A percentile compares a stretch with the other conserved stretches of the same genome.
These are phyloP conservation scores for Druceiella hillmani DNA, from an alignment of 2,888 invertebrate species.

Conservation along the genomic window DNA sequence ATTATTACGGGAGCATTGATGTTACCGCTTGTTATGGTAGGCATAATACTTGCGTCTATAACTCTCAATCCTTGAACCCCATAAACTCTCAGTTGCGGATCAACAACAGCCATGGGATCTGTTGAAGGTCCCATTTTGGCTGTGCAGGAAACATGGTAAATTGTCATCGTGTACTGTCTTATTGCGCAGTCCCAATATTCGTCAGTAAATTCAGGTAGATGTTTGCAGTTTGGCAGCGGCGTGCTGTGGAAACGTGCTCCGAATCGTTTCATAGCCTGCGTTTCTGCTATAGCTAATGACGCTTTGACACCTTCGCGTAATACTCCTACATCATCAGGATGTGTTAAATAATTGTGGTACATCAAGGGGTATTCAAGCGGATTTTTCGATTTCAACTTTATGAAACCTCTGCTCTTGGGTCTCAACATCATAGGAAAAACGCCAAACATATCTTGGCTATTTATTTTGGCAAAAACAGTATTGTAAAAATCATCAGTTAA, in stretches of 20 bases:
- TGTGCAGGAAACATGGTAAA: conserved; percentile 80
- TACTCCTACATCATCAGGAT: conserved; percentile 78
- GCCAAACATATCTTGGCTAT: conserved; percentile 71
- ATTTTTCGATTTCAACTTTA: conserved; percentile 65
- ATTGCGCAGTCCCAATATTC: conserved; percentile 85
- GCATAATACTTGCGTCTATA: conserved; percentile 87
- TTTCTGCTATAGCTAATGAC: conserved; percentile 74
- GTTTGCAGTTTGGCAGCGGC: conserved; percentile 77
- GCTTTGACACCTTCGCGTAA: conserved; percentile 84
- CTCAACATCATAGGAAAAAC: conserved; percentile 87
- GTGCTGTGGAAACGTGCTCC: conserved; percentile 72
- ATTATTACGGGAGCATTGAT: conserved; percentile 84
- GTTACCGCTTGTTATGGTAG: conserved; percentile 79
- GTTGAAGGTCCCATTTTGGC: conserved; percentile 76
- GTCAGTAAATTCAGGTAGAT: conserved; percentile 69
- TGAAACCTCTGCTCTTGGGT: conserved; percentile 77
- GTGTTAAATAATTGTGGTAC: conserved; percentile 87
- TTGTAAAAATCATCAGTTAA: conserved; percentile 76
- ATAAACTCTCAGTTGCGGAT: conserved; percentile 68
- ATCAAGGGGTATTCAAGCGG: conserved; percentile 78
- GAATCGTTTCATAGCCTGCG: conserved; percentile 70
- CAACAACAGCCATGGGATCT: conserved; percentile 78
- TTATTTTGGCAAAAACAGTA: conserved; percentile 66
- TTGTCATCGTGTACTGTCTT: conserved; percentile 81
- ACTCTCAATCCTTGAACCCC: conserved; percentile 75